phyloP scores from a whole-genome alignment of 2,888 invertebrate species.

The Theodoxus fluviatilis region DNA sequence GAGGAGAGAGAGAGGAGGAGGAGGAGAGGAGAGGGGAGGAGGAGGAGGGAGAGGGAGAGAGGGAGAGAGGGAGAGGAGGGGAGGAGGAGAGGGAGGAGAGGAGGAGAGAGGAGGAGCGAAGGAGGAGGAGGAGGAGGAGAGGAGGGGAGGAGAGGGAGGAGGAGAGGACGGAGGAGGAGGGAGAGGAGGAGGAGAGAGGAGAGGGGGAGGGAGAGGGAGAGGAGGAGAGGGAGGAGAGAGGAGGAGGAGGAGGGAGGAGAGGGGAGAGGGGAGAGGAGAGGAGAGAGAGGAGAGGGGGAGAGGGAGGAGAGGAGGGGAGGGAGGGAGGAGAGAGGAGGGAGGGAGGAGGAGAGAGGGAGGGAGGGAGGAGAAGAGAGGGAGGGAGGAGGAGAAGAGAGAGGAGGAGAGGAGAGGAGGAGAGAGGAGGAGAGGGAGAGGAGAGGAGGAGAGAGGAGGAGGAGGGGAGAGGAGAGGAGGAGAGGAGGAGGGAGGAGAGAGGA shows the following conservation, averaged over 20 bases:
- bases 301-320: not conserved
- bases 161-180: too few relatives aligned
- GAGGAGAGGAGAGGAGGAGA: not conserved
- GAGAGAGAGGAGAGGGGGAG: not conserved
- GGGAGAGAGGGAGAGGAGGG: not conserved
- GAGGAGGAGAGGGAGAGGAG: not conserved
- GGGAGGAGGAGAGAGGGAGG: not conserved
- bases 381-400: not conserved
- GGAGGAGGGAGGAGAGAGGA: constrained; percentile 4
- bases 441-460: not conserved
- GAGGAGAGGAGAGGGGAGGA: not conserved
- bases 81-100: too few relatives aligned
- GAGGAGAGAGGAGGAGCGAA: too few relatives aligned
- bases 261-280: too few relatives aligned
- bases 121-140: too few relatives aligned
- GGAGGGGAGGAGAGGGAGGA: too few relatives aligned
- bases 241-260: too few relatives aligned
- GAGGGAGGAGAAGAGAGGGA: not conserved
- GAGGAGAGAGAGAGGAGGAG: too few relatives aligned
- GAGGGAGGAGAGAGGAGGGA: not conserved
- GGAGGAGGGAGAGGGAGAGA: not conserved
- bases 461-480: not conserved
- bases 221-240: too few relatives aligned
- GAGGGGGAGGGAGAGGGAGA: too few relatives aligned
- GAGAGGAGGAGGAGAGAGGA: too few relatives aligned